Evolutionary conservation across 2,113 vertebrate species (phyloP).

Genomic region (Pterophyllum scalare): DNA sequence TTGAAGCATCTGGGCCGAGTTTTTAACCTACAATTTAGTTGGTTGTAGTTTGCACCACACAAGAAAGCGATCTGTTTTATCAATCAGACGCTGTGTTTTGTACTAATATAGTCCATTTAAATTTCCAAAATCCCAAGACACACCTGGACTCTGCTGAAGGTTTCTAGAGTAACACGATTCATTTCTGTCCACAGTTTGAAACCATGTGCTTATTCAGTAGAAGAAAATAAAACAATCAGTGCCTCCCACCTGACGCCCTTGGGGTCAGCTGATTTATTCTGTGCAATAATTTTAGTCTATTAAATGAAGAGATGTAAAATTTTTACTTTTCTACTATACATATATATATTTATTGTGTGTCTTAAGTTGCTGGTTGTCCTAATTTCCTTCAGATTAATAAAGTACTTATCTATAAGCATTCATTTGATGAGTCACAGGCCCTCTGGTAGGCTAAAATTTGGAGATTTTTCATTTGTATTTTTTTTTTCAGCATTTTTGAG

Average conservation of each 20-base stretch:
- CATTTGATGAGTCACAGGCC: neutral
- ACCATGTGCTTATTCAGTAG: neutral
- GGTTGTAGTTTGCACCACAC: neutral
- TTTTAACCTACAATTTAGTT: conserved; percentile 1
- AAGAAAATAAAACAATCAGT: neutral
- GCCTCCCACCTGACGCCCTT: neutral
- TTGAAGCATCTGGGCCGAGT: neutral
- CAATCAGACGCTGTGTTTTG: too few relatives aligned
- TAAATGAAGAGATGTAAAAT: neutral
- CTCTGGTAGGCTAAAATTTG: neutral
- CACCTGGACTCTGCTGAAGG: too few relatives aligned
- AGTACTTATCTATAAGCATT: too few relatives aligned
- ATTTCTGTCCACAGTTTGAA: neutral
- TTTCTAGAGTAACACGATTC: too few relatives aligned
- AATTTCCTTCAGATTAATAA: too few relatives aligned
- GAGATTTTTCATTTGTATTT: neutral
- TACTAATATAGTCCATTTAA: too few relatives aligned
- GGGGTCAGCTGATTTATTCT: neutral
- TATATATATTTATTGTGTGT: too few relatives aligned
- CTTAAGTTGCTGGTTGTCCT: too few relatives aligned
- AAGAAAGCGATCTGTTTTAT: too few relatives aligned
- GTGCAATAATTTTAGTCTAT: neutral
- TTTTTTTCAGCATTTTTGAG: too few relatives aligned
- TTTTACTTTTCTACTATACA: neutral
- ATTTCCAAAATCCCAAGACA: too few relatives aligned